Conservation (phyloP, 2,113 vertebrate species). For the Cygnus atratus region DNA sequence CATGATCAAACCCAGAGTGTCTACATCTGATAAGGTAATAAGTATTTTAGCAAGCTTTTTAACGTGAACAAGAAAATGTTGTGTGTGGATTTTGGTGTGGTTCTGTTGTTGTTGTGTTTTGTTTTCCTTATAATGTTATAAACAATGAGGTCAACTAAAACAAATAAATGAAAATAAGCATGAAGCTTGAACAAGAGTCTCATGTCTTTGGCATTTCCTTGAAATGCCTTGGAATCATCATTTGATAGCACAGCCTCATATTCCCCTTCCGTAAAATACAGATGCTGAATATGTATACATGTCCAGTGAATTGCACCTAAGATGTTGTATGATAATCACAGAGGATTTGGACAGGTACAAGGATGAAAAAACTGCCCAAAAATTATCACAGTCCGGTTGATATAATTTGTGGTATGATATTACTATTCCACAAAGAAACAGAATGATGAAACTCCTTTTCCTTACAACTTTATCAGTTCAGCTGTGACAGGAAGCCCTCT, state of each 20-base stretch:
- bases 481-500: constrained; percentile 19
- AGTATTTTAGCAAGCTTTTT: background rate
- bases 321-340: background rate
- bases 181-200: background rate
- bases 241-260: background rate
- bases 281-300: background rate
- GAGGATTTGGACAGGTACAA: background rate
- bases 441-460: background rate
- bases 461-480: constrained; percentile 8
- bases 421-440: background rate
- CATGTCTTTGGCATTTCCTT: constrained; percentile 14
- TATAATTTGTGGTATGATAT: background rate
- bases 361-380: background rate
- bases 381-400: accelerated
- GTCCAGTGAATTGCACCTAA: background rate
- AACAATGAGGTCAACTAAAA: background rate
- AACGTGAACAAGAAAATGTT: background rate
- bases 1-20: background rate
- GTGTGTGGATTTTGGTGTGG: background rate
- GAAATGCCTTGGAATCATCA: background rate
- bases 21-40: background rate
- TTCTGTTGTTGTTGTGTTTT: too few species aligned
- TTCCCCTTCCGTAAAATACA: background rate
- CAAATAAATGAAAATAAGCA: background rate
- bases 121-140: background rate